Evolutionary conservation across 1,140 invertebrate genomes (phyloP), one percentile per base, ranked within the genome.

Genomic region (Potamilus streckersoni): DNA sequence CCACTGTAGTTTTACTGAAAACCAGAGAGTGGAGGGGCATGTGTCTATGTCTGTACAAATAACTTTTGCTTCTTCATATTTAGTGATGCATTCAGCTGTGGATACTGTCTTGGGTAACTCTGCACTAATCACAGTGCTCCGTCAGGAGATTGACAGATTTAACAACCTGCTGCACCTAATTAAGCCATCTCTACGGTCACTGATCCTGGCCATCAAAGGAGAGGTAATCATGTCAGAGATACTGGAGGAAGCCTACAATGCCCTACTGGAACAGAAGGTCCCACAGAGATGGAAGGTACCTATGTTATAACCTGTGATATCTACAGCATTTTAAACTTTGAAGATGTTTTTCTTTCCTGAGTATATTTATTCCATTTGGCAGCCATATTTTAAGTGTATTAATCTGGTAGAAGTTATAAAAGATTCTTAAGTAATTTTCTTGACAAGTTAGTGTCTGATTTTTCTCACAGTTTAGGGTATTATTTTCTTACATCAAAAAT

Each of bases 131-230:
- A 95, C 94, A 0, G 94, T 96, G 11, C 89, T 97, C 55, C 84
- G 94, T n/a, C 95, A 97, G 89, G 96, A 97, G 90, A 93, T 95
- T 0, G 94, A 96, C 80, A 91, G 95, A 66, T 96, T 95, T 83
- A 96, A 96, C 85, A 93, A 92, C 78, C 88, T 96, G 15, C 87
- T 97, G 16, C 84, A 82, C 62, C 89, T 94, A 12, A 88, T 97
- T 72, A 93, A 95, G 82, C 87, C 85, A 8, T 94, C 94, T 2
- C 91, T 96, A 79, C 90, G 90, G 57, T 93, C 94, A 80, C 88
- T 97, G 31, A 92, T 94, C 82, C 94, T 94, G 86, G 95, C 95
- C 12, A 95, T 96, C 38, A 91, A 91, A 90, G 95, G 95, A 61
- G 92, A 96, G 61, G 93, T 96, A 27, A 94, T 96, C 2, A 96